Base-by-base conservation (phyloP, 1,140 invertebrate genomes). In the Vanessa tameamea region DNA sequence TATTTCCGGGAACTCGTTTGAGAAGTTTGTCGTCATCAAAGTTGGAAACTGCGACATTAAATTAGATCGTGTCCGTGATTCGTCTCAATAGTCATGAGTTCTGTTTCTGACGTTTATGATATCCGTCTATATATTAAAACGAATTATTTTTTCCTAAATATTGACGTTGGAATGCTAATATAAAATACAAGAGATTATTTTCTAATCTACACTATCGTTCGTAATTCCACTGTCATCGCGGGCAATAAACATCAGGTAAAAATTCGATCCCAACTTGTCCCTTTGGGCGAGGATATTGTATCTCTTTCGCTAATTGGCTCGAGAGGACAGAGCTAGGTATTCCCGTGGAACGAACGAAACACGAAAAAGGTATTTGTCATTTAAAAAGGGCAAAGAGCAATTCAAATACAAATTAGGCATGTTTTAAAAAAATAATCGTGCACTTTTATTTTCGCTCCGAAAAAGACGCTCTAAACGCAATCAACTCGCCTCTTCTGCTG, bases 171-270 rank as follows among this genome's bases (percentile, higher is more conserved):
- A 57, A 57, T 23, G 11, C 13, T 57, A 14, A 16, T 23, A 51
- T 53, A 23, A 51, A 73, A 73, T 73, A 50, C 61, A 20, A 55
- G 53, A 43, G 48, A 61, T 73, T 63, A 73, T n/a, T n/a, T n/a
- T n/a, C n/a, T n/a, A n/a, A n/a, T n/a, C 82, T 78, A 78, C 69
- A 76, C 77, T 84, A 77, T 78, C 82, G 82, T 80, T 81, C 77
- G 82, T 87, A 87, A 88, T 85, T 82, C 80, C 81, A 84, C 53
- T 88, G 87, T 90, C 88, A 86, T 81, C 85, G 82, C 76, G 78
- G 75, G 85, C 83, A 84, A 88, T 89, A 86, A 82, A 90, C 85
- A 84, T 88, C 90, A 92, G 90, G 90, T 92, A 92, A 90, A 90
- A 92, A 89, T 90, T 86, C 83, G 81, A 81, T 80, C 74, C 83